Base-by-base conservation (phyloP, 53 echinoderm and acorn worm genomes). In the Mesocentrotus franciscanus region DNA sequence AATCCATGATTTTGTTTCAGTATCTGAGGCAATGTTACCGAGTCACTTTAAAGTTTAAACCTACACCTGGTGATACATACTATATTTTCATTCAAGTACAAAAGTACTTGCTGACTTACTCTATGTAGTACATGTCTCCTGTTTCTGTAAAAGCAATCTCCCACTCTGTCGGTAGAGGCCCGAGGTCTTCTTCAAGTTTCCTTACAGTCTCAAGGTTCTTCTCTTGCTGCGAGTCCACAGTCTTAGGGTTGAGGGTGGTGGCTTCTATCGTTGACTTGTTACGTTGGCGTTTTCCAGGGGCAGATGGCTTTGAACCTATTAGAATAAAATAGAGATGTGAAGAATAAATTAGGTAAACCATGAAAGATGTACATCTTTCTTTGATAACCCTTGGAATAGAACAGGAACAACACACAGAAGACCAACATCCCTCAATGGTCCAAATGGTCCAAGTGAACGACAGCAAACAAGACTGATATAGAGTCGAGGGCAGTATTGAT, bases 211-310 rank as follows among this genome's bases (percentile, higher is more conserved):
- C 96, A 76, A 96, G 95, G 74, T 96, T 97, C 96, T 95, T 95
- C 75, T 97, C 96, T 71, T 97, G 97, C 59, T 96, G 96, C 39
- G 85, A 36, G 57, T 98, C 99, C 42, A 99, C 96, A 26, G 97
- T 95, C 59, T 95, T 95, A 42, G 96, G 93, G 96, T 98, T 99
- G 70, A 97, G 92, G 36, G 99, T 98, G 76, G 99, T 99, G 74
- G 99, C 99, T 60, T 97, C 97, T 92, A 99, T 99, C 76, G 95
- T 97, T 35, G 99, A 99, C 96, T 99, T 99, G 96, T 99, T 99
- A 60, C 99, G 93, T 90, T 96, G 96, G 39, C 99, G 96, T 64
- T 99, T 99, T 12, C 99, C 99, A 35, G 98, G 95, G 15, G 99
- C 96, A 27, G 99, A 99, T 35, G 99, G 99, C 62, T 96, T 97